A percentile compares a stretch with the other conserved stretches of the same genome.
Evolutionary conservation across 53 echinoderm and acorn worm genomes (phyloP).

Genomic region (Luidia sarsii): DNA sequence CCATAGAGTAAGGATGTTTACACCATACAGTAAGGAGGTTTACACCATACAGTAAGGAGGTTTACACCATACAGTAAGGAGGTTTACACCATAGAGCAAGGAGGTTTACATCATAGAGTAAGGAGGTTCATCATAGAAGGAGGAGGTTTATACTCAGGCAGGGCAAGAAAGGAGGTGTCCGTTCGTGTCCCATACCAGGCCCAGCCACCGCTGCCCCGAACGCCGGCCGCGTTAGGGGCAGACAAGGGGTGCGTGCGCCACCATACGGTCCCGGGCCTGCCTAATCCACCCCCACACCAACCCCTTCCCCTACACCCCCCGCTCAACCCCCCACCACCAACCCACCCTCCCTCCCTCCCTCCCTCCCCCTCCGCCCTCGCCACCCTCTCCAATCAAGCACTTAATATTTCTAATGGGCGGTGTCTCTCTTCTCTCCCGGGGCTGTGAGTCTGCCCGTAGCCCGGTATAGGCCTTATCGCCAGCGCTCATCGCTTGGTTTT

Average conservation of each 20-base stretch:
- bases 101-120: no score
- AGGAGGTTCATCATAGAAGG: no score
- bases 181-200: no score
- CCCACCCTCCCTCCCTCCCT: slow-evolving; percentile 1
- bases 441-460: slow-evolving; percentile 24
- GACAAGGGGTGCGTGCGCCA: slow-evolving; percentile 28
- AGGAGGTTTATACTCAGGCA: no score
- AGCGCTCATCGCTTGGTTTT: slow-evolving; percentile 25
- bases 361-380: neutral
- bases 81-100: no score
- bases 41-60: no score
- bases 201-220: no score
- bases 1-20: no score
- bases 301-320: neutral
- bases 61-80: no score
- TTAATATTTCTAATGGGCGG: slow-evolving; percentile 51
- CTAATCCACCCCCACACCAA: slow-evolving; percentile 6
- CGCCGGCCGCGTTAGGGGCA: no score
- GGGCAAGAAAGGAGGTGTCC: no score
- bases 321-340: neutral
- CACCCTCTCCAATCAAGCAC: slow-evolving; percentile 3
- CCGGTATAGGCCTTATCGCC: slow-evolving; percentile 6
- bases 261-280: slow-evolving; percentile 10
- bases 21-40: no score
- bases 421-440: slow-evolving; percentile 45